Conservation (phyloP, 2,888 invertebrate genomes). For the Drosophila multiciliata region DNA sequence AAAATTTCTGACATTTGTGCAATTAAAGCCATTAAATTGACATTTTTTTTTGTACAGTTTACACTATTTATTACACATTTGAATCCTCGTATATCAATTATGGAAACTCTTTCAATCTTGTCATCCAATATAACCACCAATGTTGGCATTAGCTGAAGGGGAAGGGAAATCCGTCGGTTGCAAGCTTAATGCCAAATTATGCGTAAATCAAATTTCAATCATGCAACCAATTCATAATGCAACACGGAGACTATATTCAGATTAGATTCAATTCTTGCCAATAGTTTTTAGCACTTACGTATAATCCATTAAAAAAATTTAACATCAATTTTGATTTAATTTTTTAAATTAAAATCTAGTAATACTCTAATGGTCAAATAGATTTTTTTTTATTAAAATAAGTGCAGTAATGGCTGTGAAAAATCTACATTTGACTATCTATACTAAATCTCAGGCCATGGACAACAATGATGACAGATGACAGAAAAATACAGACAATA, state of each 20-base stretch:
- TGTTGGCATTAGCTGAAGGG: no score
- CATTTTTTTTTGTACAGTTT: background rate
- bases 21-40: background rate
- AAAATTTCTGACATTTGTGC: background rate
- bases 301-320: no score
- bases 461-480: background rate
- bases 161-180: conserved; percentile 2
- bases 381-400: background rate
- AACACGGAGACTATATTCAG: background rate
- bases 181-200: conserved; percentile 12
- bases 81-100: background rate
- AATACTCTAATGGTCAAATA: background rate
- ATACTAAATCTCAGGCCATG: background rate
- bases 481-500: conserved; percentile 8
- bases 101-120: background rate
- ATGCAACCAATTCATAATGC: conserved; percentile 45
- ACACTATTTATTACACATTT: background rate
- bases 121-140: no score
- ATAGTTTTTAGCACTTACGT: no score
- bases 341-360: background rate
- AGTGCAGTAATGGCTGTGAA: background rate
- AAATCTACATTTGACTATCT: background rate
- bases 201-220: conserved; percentile 57
- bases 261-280: background rate
- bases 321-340: background rate